phyloP scores from a whole-genome alignment of 2,888 invertebrate genomes.

The Hirtodrosophila confusa region DNA sequence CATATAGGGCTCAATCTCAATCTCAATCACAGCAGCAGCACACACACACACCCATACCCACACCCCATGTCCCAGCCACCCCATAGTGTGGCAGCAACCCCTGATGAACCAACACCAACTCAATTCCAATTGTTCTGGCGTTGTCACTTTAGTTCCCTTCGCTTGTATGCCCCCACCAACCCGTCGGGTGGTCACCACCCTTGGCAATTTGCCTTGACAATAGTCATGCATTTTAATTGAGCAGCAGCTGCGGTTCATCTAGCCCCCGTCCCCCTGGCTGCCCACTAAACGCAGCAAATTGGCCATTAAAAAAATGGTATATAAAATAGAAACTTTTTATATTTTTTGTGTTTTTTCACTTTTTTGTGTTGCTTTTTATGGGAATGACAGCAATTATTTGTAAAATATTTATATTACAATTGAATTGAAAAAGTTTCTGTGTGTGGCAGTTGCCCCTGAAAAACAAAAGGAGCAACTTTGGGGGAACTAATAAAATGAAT shows the following conservation, averaged over 20 bases:
- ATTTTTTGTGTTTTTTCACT: constrained; percentile 22
- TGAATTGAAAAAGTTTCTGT: constrained; percentile 78
- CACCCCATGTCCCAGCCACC: constrained; percentile 2
- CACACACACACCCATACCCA: neutral
- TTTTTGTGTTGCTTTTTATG: constrained; percentile 13
- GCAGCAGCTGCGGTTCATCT: constrained; percentile 77
- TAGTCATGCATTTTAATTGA: constrained; percentile 78
- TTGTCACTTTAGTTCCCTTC: constrained; percentile 49
- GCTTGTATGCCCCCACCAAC: neutral
- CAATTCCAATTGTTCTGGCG: constrained; percentile 72
- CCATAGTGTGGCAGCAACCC: constrained; percentile 15
- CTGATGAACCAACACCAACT: constrained; percentile 33
- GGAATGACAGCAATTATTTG: constrained; percentile 72
- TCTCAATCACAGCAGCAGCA: constrained; percentile 6
- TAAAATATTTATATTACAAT: constrained; percentile 79
- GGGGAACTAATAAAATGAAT: constrained; percentile 69
- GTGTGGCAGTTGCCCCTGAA: constrained; percentile 51
- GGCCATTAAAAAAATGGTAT: constrained; percentile 67
- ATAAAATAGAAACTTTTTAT: constrained; percentile 74
- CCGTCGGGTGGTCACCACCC: constrained; percentile 36
- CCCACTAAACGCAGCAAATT: constrained; percentile 74
- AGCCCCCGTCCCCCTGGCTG: constrained; percentile 1
- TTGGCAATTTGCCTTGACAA: constrained; percentile 72
- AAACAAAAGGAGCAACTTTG: constrained; percentile 56
- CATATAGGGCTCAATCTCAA: constrained; percentile 49